phyloP scores from a whole-genome alignment of 2,797 vertebrate genomes.

The Sebastes paucispinis region DNA sequence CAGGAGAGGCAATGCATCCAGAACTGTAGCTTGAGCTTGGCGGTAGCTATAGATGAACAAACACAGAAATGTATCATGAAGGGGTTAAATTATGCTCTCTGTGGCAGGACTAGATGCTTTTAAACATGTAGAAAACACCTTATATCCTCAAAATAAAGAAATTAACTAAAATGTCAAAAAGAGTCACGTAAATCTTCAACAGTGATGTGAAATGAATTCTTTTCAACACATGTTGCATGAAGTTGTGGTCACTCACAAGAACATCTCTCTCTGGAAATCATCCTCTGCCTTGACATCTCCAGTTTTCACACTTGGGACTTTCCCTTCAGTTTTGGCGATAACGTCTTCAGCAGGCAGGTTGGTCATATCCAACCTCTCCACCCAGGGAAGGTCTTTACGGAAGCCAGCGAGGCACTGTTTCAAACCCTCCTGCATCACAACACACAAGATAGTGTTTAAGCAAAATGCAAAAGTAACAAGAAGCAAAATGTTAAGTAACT shows the following conservation, averaged over 20 bases:
- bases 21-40: conserved; percentile 92
- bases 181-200: background rate
- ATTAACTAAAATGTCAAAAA: background rate
- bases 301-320: conserved; percentile 24
- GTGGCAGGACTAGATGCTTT: background rate
- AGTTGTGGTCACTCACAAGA: conserved; percentile 85
- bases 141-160: background rate
- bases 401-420: conserved; percentile 88
- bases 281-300: conserved; percentile 86
- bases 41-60: conserved; percentile 83
- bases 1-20: conserved; percentile 88
- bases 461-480: background rate
- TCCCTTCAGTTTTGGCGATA: conserved; percentile 57
- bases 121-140: background rate
- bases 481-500: background rate
- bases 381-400: conserved; percentile 86
- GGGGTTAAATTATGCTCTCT: no score
- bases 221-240: no score
- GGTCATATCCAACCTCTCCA: conserved; percentile 92
- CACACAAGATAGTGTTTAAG: background rate
- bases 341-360: conserved; percentile 76
- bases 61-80: background rate
- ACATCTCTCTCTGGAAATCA: conserved; percentile 97
- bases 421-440: conserved; percentile 85
- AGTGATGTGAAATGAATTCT: background rate